These are phyloP conservation scores for Phalacrocorax aristotelis DNA, from an alignment of 2,113 vertebrate genomes.

Conservation along the genomic window DNA sequence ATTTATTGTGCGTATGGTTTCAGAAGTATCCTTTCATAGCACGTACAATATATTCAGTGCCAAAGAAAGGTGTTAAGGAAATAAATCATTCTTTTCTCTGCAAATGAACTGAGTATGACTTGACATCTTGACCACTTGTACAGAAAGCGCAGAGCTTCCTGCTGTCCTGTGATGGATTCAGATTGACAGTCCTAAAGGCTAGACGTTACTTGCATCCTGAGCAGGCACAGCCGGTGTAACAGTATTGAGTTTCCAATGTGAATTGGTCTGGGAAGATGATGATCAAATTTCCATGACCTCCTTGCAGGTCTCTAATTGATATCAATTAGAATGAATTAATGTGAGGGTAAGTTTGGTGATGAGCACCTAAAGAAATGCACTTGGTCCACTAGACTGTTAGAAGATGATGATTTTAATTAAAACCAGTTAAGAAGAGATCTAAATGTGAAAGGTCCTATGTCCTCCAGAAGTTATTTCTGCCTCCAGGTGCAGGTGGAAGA, in stretches of 20 bases:
- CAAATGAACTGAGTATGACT: neutral
- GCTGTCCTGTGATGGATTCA: neutral
- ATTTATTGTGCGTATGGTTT: neutral
- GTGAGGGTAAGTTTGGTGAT: neutral
- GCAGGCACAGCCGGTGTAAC: neutral
- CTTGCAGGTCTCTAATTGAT: neutral
- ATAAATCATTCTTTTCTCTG: neutral
- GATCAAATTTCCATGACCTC: neutral
- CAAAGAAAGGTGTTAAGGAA: neutral
- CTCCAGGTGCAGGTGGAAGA: neutral
- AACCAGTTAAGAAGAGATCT: neutral
- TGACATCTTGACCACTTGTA: neutral
- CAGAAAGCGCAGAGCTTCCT: neutral
- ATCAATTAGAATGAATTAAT: neutral
- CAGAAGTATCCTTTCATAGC: neutral
- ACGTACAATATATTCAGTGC: accelerated
- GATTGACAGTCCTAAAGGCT: neutral
- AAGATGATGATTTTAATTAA: neutral
- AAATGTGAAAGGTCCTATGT: neutral
- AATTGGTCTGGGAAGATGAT: neutral
- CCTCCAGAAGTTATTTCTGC: neutral
- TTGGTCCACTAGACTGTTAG: neutral
- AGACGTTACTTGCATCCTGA: neutral
- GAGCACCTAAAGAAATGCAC: neutral
- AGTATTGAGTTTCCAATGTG: neutral